A percentile compares a stretch with the other conserved stretches of the same genome.
Evolutionary conservation across 2,113 vertebrate genomes (phyloP).

Genomic region (Brachypodius melanocephalos): DNA sequence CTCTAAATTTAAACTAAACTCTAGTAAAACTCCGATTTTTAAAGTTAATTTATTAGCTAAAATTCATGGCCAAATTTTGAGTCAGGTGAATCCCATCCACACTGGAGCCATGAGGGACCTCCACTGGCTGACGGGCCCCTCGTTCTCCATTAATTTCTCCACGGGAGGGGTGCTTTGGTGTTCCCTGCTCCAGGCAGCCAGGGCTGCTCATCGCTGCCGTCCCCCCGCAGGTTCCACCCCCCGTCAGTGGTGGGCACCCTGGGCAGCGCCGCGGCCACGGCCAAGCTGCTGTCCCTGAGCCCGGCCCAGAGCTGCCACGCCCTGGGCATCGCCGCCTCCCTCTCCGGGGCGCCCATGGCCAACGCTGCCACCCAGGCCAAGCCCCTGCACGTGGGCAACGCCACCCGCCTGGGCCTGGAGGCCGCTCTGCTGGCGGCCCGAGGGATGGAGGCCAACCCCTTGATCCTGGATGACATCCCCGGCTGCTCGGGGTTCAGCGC

Average conservation of each 20-base stretch:
- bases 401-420: slow-evolving; percentile 83
- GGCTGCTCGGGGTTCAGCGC: slow-evolving; percentile 84
- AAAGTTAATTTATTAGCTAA: neutral
- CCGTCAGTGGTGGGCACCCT: slow-evolving; percentile 86
- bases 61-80: neutral
- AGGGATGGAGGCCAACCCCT: slow-evolving; percentile 80
- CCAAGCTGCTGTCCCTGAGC: slow-evolving; percentile 79
- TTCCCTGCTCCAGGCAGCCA: neutral
- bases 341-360: slow-evolving; percentile 88
- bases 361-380: slow-evolving; percentile 89
- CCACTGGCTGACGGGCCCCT: accelerated
- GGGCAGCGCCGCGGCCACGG: slow-evolving; percentile 84
- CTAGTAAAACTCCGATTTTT: neutral
- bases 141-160: accelerated
- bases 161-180: accelerated
- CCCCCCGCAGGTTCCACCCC: slow-evolving; percentile 82
- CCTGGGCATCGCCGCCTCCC: slow-evolving; percentile 83
- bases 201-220: neutral
- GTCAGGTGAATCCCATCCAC: neutral
- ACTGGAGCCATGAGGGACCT: neutral
- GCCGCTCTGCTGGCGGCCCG: slow-evolving; percentile 82
- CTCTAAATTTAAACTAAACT: neutral
- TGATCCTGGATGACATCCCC: slow-evolving; percentile 78
- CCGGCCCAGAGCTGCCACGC: slow-evolving; percentile 75
- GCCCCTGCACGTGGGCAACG: slow-evolving; percentile 84